Base-by-base conservation (phyloP, 2,113 vertebrate species). In the Cephalopterus ornatus region DNA sequence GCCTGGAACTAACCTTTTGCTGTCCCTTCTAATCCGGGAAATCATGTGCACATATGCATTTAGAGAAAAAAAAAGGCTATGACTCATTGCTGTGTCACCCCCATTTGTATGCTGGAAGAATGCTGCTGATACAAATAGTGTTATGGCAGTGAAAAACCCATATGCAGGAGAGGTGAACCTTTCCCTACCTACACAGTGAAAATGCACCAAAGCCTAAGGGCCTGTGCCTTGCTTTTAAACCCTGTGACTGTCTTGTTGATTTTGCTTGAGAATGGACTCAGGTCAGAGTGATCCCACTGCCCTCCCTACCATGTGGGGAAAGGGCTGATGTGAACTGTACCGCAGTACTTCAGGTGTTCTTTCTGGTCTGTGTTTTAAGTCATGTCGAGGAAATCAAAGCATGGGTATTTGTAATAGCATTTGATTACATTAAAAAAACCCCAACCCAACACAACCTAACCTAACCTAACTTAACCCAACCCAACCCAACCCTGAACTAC, bases 21-120 rank as follows among this genome's bases (percentile, higher is more conserved):
- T 33, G 30, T 84, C 67, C 67, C 32, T 95, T 95, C 96, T 96
- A 94, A 96, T 94, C 94, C 92, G 94, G 93, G 92, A 93, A 96
- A 93, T 90, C 93, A 93, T 90, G 93, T 85, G 85, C 85, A 88
- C 58, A 76, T 88, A 93, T 92, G 89, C 81, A 96, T 93, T 93
- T 89, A 80, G 77, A 70, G 6, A 23, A 22, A 46, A 76, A 85
- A 63, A 56, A 33, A 16, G 8, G 41, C 47, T 55, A 14, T 83
- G 95, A 97, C 87, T 97, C 96, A 97, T 58, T 95, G 87, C 81
- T 93, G 85, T 92, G 92, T 93, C 75, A 96, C 88, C 93, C 59
- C 83, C 35, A 77, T 91, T 68, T 81, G 82, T 63, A 63, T 67
- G 84, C 94, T 91, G 56, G 46, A 82, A 87, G 86, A 92, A 89